A percentile compares a stretch with the other conserved stretches of the same genome.
Evolutionary conservation across 2,888 invertebrate species (phyloP).

Genomic region (Entomobrya multifasciata): DNA sequence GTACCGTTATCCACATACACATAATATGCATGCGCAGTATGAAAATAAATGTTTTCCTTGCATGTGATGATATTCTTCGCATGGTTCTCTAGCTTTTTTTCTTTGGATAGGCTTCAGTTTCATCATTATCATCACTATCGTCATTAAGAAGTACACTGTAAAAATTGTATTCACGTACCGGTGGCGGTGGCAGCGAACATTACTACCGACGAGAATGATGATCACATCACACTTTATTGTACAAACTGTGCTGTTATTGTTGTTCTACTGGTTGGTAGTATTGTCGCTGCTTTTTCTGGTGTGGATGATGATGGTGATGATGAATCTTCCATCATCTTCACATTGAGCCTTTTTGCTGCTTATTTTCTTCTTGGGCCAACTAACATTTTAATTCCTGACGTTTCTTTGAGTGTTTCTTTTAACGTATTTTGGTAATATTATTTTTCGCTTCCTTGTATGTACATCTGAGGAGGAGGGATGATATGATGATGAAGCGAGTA

Average conservation of each 20-base stretch:
- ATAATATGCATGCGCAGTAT: background rate
- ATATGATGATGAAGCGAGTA: background rate
- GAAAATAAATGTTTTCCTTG: constrained; percentile 4
- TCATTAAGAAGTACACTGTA: background rate
- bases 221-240: background rate
- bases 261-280: background rate
- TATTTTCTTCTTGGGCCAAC: no score
- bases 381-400: background rate
- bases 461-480: background rate
- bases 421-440: background rate
- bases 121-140: background rate
- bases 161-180: constrained; percentile 10
- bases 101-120: constrained; percentile 11
- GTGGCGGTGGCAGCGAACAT: no score
- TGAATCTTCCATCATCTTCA: background rate
- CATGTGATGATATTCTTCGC: no score
- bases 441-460: background rate
- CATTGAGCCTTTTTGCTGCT: no score
- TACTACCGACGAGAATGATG: constrained; percentile 4
- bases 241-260: background rate
- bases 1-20: constrained; percentile 58
- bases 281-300: background rate
- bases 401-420: no score
- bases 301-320: background rate
- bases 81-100: background rate